A percentile compares a stretch with the other conserved stretches of the same genome.
Evolutionary conservation across 2,113 vertebrate species (phyloP).

Genomic region (Ivindomyrus marchei): DNA sequence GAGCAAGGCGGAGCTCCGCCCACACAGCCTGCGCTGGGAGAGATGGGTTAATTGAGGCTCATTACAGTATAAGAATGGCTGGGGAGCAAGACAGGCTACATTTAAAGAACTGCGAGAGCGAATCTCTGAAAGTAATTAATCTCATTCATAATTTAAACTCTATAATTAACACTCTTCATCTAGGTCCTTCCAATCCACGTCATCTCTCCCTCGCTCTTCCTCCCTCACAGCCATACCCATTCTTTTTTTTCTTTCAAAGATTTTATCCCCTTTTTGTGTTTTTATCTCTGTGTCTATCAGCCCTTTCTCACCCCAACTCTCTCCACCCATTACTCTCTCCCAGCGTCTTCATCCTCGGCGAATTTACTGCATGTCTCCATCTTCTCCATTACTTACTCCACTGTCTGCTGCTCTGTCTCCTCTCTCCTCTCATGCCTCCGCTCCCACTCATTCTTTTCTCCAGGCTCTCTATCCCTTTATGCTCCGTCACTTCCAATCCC

Average conservation of each 20-base stretch:
- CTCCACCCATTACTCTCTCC: not conserved
- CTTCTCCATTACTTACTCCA: not conserved
- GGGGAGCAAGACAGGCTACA: not conserved
- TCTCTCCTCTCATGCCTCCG: not conserved
- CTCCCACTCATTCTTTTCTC: not conserved
- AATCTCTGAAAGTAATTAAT: constrained; percentile 16
- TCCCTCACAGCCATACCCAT: not conserved
- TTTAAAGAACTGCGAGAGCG: not conserved
- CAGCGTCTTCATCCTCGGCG: not conserved
- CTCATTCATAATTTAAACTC: constrained; percentile 20
- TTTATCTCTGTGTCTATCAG: not conserved
- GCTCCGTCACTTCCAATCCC: constrained; percentile 50
- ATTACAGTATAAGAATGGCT: constrained; percentile 7
- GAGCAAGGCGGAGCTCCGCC: not conserved
- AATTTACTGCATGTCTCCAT: not conserved
- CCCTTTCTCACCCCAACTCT: not conserved
- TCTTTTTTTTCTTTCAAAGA: constrained; percentile 18
- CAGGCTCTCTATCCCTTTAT: constrained; percentile 36
- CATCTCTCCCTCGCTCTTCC: constrained; percentile 3
- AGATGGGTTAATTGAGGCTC: constrained; percentile 10
- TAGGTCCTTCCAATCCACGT: not conserved
- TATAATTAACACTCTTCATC: constrained; percentile 16
- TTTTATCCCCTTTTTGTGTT: not conserved
- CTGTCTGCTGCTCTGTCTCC: not conserved
- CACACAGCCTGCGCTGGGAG: not conserved